Evolutionary conservation across 2,888 invertebrate species (phyloP).

Genomic region (Coelogynopora nodosa): DNA sequence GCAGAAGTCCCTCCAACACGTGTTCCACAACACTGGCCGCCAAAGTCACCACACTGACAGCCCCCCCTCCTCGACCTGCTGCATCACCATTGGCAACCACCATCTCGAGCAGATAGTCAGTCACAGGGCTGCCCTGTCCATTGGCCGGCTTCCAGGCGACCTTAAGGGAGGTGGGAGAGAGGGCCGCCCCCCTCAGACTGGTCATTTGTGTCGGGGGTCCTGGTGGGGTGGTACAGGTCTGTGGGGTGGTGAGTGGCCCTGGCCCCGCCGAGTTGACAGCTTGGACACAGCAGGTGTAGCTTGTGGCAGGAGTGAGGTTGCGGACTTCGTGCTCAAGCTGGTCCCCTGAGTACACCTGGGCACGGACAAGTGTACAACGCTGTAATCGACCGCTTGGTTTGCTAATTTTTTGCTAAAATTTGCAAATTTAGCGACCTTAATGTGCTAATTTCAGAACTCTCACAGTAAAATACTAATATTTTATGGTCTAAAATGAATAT

Average conservation of each 20-base stretch:
- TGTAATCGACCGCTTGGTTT: too few species aligned
- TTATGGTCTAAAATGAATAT: too few species aligned
- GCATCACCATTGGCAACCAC: too few species aligned
- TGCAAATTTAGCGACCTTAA: too few species aligned
- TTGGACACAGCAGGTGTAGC: slow-evolving; percentile 76
- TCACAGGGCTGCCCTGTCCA: slow-evolving; percentile 73
- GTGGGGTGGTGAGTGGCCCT: slow-evolving; percentile 70
- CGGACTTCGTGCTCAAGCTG: neutral
- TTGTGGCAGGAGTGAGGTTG: slow-evolving; percentile 73
- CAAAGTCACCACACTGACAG: neutral
- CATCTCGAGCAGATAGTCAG: slow-evolving; percentile 73
- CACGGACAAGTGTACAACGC: too few species aligned
- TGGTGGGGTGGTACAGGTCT: slow-evolving; percentile 71
- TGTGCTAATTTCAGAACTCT: too few species aligned
- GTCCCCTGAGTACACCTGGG: neutral
- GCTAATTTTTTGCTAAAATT: too few species aligned
- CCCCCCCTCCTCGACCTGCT: neutral
- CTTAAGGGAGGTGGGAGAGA: slow-evolving; percentile 61
- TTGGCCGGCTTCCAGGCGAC: slow-evolving; percentile 74
- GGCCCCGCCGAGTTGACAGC: slow-evolving; percentile 78
- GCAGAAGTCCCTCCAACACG: slow-evolving; percentile 69
- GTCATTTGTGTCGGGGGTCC: slow-evolving; percentile 72
- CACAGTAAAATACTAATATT: too few species aligned
- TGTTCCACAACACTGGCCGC: slow-evolving; percentile 58
- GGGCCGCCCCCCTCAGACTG: slow-evolving; percentile 66